phyloP scores from a whole-genome alignment of 2,113 vertebrate species.

The Pterocles burchelli region DNA sequence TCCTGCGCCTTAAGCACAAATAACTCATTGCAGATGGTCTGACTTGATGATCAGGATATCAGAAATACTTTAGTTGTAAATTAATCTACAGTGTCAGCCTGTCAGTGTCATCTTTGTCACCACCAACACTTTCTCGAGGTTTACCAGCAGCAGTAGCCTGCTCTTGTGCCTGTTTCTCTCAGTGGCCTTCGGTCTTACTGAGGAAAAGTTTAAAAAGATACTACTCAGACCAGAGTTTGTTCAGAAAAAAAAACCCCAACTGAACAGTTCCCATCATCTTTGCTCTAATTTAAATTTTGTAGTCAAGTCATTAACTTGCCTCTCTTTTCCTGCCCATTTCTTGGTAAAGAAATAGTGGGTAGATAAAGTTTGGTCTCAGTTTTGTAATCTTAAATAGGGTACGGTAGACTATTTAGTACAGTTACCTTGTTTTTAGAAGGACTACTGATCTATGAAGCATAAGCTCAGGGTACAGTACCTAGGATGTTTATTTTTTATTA shows the following conservation, averaged over 20 bases:
- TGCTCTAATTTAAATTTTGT: neutral
- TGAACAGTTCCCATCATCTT: neutral
- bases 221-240: neutral
- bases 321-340: neutral
- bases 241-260: neutral
- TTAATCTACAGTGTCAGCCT: conserved; percentile 50
- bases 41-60: neutral
- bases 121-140: neutral
- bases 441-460: neutral
- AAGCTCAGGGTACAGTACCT: neutral
- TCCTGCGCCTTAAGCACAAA: neutral
- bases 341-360: neutral
- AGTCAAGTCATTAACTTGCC: neutral
- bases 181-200: neutral
- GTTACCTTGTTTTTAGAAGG: neutral
- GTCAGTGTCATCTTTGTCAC: conserved; percentile 39
- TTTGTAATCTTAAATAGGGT: neutral
- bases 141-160: neutral
- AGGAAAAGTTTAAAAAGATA: neutral
- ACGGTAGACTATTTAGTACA: neutral
- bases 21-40: neutral
- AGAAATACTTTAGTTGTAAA: conserved; percentile 9
- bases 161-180: neutral
- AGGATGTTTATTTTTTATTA: neutral
- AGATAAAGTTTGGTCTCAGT: neutral